Conservation (phyloP, 2,113 vertebrate species). For the Carollia perspicillata region DNA sequence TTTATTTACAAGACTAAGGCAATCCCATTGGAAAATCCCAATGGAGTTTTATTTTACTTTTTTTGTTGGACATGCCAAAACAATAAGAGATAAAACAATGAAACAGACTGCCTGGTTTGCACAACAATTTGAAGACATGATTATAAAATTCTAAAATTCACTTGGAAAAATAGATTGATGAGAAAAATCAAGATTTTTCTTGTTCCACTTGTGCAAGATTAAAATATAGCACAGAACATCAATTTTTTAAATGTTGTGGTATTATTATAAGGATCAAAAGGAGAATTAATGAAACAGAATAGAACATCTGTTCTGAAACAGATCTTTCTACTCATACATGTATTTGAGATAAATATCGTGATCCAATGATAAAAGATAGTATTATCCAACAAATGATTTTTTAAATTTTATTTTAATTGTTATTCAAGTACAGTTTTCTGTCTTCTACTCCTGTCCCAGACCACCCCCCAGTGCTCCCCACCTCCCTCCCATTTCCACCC, state of each 20-base stretch:
- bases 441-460: too few species aligned
- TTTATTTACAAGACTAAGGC: neutral
- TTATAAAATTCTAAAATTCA: conserved; percentile 32
- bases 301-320: neutral
- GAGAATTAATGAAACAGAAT: neutral
- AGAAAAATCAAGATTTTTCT: neutral
- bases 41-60: neutral
- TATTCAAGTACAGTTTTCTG: too few species aligned
- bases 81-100: too few species aligned
- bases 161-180: neutral
- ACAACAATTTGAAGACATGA: neutral
- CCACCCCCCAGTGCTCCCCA: too few species aligned
- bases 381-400: neutral
- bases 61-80: neutral
- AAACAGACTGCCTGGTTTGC: too few species aligned
- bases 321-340: neutral
- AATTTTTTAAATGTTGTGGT: neutral
- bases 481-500: too few species aligned
- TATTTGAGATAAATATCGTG: neutral
- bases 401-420: too few species aligned
- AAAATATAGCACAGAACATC: neutral
- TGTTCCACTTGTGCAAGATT: neutral
- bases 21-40: neutral
- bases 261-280: neutral
- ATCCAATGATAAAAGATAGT: neutral